These are phyloP conservation scores for Takifugu ocellatus DNA, from an alignment of 2,797 vertebrate species.

Conservation along the genomic window DNA sequence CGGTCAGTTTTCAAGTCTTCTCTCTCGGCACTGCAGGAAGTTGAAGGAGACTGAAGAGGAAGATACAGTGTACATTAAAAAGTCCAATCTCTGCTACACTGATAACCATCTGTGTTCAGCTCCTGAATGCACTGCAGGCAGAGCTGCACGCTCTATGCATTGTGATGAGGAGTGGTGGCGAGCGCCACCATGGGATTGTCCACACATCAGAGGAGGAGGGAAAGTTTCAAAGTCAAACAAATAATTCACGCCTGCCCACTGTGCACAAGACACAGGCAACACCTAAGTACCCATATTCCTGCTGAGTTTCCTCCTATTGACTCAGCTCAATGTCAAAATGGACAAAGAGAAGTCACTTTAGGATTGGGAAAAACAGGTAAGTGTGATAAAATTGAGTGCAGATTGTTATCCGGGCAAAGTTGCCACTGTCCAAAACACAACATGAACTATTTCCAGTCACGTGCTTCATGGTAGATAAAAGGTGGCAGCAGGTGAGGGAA, in stretches of 20 bases:
- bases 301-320: too few relatives aligned
- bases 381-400: too few relatives aligned
- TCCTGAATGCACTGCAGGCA: constrained; percentile 39
- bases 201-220: constrained; percentile 31
- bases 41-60: constrained; percentile 27
- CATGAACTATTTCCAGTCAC: neutral
- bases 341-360: neutral
- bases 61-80: constrained; percentile 22
- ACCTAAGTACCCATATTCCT: neutral
- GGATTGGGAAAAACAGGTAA: neutral
- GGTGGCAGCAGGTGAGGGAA: constrained; percentile 3
- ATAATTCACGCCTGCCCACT: constrained; percentile 24
- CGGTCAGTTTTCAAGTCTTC: constrained; percentile 2
- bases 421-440: constrained; percentile 21
- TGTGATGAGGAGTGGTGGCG: constrained; percentile 46
- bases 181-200: constrained; percentile 41
- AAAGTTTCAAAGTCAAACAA: constrained; percentile 67
- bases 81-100: constrained; percentile 50
- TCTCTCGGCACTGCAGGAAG: constrained; percentile 31
- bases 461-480: constrained; percentile 4
- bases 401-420: neutral
- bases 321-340: neutral
- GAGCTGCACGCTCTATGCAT: constrained; percentile 45
- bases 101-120: constrained; percentile 66
- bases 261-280: constrained; percentile 8